These are phyloP conservation scores for Terebella lapidaria DNA, from an alignment of 2,888 invertebrate genomes.

Conservation along the genomic window DNA sequence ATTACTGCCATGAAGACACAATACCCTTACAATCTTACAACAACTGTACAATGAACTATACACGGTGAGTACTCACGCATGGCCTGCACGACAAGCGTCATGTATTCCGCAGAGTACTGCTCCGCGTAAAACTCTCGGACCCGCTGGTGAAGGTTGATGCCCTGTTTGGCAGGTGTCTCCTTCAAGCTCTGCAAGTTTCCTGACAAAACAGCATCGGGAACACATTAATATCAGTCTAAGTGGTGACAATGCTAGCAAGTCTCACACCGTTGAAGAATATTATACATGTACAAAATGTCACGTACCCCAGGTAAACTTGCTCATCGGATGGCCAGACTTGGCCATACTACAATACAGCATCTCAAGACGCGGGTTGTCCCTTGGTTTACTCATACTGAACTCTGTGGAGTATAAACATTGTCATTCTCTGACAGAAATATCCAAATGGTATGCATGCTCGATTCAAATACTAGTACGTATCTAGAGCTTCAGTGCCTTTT, in stretches of 20 bases:
- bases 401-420: conserved; percentile 60
- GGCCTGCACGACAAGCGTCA: conserved; percentile 77
- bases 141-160: conserved; percentile 60
- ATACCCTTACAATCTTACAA: too few relatives aligned
- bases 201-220: conserved; percentile 12
- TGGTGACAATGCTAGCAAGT: too few relatives aligned
- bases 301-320: conserved; percentile 83
- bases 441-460: too few relatives aligned
- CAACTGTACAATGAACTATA: too few relatives aligned
- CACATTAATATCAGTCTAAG: too few relatives aligned
- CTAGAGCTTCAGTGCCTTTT: too few relatives aligned
- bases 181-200: conserved; percentile 46
- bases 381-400: conserved; percentile 74
- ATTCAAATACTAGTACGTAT: too few relatives aligned
- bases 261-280: too few relatives aligned
- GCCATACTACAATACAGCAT: conserved; percentile 71
- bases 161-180: conserved; percentile 28
- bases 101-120: conserved; percentile 81
- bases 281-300: too few relatives aligned
- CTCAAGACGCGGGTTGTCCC: conserved; percentile 70
- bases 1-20: too few relatives aligned
- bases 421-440: too few relatives aligned
- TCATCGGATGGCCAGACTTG: conserved; percentile 62
- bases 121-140: conserved; percentile 71
- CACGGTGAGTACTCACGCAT: conserved; percentile 7